Percentiles rank a stretch among this genome's conserved stretches.
phyloP scores from a whole-genome alignment of 2,888 invertebrate genomes.

The Microdon myrmicae region DNA sequence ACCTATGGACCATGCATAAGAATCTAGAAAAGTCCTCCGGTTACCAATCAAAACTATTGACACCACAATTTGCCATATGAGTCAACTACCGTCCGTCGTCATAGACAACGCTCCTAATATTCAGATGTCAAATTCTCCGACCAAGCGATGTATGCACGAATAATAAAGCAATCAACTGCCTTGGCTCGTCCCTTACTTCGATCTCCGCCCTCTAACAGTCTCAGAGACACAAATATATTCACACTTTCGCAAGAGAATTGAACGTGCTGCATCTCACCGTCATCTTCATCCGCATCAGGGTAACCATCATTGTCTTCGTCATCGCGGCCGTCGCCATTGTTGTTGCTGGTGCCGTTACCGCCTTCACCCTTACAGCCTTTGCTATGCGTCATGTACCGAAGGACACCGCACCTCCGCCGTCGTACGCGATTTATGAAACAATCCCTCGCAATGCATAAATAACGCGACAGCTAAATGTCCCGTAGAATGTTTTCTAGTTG shows the following conservation, averaged over 20 bases:
- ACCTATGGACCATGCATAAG: too few relatives aligned
- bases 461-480: slow-evolving; percentile 53
- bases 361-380: not conserved
- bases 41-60: slow-evolving; percentile 27
- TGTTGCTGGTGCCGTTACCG: slow-evolving; percentile 6
- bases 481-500: slow-evolving; percentile 52
- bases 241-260: slow-evolving; percentile 37
- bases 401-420: slow-evolving; percentile 13
- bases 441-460: slow-evolving; percentile 55
- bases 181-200: too few relatives aligned
- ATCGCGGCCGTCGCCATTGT: not conserved
- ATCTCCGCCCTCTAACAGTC: slow-evolving; percentile 7
- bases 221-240: slow-evolving; percentile 43
- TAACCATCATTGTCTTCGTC: slow-evolving; percentile 22
- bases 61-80: slow-evolving; percentile 31
- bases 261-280: slow-evolving; percentile 46
- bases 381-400: not conserved
- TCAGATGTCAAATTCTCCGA: slow-evolving; percentile 36
- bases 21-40: too few relatives aligned
- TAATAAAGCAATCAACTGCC: slow-evolving; percentile 52
- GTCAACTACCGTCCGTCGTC: slow-evolving; percentile 12
- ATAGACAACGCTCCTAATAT: slow-evolving; percentile 30
- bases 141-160: slow-evolving; percentile 22
- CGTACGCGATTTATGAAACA: slow-evolving; percentile 54
- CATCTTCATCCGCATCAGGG: slow-evolving; percentile 24